Evolutionary conservation across 2,113 vertebrate species (phyloP).

Genomic region (Hemiscyllium ocellatum): DNA sequence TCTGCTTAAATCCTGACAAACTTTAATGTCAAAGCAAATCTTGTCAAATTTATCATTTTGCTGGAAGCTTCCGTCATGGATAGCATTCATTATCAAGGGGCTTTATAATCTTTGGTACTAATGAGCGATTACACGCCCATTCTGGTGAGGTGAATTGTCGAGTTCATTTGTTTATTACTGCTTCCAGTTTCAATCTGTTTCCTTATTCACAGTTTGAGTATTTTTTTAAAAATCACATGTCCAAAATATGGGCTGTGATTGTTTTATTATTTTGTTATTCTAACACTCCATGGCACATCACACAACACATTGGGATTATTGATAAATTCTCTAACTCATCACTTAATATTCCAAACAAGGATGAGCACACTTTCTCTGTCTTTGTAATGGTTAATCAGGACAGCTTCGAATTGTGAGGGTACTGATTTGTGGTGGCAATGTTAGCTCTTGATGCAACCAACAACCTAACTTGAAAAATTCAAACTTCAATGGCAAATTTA

Average conservation of each 20-base stretch:
- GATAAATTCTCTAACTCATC: neutral
- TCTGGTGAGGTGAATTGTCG: neutral
- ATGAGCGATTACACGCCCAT: neutral
- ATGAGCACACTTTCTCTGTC: neutral
- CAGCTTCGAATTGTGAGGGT: neutral
- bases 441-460: neutral
- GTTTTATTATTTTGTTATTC: neutral
- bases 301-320: neutral
- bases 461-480: neutral
- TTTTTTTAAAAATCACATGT: neutral
- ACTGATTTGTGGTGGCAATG: neutral
- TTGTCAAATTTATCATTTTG: neutral
- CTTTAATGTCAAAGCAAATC: neutral
- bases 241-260: neutral
- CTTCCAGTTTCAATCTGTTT: neutral
- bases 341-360: neutral
- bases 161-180: neutral
- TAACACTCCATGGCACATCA: neutral
- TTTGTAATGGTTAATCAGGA: neutral
- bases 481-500: neutral
- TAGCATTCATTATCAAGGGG: neutral
- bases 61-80: neutral
- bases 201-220: neutral
- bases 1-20: neutral
- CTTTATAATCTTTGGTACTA: neutral